These are phyloP conservation scores for Clarias macrocephalus DNA, from an alignment of 2,113 vertebrate genomes.

Conservation along the genomic window DNA sequence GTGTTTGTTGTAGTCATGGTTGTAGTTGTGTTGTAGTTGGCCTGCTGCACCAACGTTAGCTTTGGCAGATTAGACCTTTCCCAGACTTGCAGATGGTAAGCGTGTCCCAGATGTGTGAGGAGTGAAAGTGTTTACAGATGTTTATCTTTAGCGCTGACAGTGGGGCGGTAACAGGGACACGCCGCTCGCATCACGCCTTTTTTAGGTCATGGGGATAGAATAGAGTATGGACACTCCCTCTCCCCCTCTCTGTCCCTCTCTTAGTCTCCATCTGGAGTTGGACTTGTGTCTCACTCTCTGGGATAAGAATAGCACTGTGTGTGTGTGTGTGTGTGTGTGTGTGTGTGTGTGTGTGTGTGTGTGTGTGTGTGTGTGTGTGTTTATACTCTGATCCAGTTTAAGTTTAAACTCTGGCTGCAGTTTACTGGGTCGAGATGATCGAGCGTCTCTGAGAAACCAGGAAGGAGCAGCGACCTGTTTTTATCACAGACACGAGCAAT, in stretches of 20 bases:
- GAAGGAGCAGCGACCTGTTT: neutral
- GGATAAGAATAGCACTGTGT: neutral
- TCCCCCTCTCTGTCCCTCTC: neutral
- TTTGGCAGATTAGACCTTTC: neutral
- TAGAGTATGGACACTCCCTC: neutral
- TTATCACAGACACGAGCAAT: neutral
- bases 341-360: slow-evolving; percentile 1
- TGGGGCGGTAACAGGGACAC: neutral
- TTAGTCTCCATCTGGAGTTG: neutral
- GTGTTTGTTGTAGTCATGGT: neutral
- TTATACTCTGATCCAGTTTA: neutral
- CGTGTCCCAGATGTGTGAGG: neutral
- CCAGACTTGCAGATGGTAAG: neutral
- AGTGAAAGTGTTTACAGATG: slow-evolving; percentile 24
- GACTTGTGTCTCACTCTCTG: neutral
- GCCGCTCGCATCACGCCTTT: neutral
- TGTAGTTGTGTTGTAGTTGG: too few relatives aligned
- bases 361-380: slow-evolving; percentile 20
- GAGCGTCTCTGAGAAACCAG: neutral
- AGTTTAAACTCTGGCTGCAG: slow-evolving; percentile 25
- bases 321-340: neutral
- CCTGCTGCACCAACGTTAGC: neutral
- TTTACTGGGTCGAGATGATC: neutral
- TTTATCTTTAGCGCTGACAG: slow-evolving; percentile 10
- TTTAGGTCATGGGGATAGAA: neutral